A percentile compares a stretch with the other conserved stretches of the same genome.
phyloP scores from a whole-genome alignment of 2,113 vertebrate species.

The Steatornis caripensis region DNA sequence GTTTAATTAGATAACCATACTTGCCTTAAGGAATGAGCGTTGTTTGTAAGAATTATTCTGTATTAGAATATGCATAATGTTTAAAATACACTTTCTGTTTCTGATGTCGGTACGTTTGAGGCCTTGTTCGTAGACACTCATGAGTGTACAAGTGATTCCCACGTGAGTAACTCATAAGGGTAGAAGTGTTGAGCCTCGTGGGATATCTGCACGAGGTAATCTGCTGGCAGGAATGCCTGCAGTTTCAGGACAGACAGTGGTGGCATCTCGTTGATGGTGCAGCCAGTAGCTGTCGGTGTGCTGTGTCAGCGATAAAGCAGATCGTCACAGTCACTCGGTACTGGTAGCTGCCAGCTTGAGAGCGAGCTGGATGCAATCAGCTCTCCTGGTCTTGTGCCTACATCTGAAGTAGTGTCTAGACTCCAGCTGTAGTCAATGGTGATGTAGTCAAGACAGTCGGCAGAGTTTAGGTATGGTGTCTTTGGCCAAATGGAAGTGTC shows the following conservation, averaged over 20 bases:
- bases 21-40: background rate
- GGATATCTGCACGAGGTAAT: background rate
- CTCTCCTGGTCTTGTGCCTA: background rate
- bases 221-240: background rate
- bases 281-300: background rate
- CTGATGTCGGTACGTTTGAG: background rate
- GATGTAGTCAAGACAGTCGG: background rate
- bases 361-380: background rate
- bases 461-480: fast-evolving
- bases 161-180: background rate
- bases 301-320: fast-evolving
- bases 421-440: background rate
- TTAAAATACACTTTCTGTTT: background rate
- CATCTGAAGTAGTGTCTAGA: background rate
- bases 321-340: fast-evolving
- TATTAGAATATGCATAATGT: background rate
- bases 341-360: background rate
- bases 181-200: background rate
- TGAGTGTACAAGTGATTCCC: background rate
- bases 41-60: background rate
- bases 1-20: background rate
- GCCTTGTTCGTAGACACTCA: background rate
- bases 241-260: fast-evolving
- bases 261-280: background rate
- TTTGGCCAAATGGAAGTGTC: background rate